Conservation (phyloP, 37 sponge, comb jelly and placozoan species). For the Axinella damicornis region DNA sequence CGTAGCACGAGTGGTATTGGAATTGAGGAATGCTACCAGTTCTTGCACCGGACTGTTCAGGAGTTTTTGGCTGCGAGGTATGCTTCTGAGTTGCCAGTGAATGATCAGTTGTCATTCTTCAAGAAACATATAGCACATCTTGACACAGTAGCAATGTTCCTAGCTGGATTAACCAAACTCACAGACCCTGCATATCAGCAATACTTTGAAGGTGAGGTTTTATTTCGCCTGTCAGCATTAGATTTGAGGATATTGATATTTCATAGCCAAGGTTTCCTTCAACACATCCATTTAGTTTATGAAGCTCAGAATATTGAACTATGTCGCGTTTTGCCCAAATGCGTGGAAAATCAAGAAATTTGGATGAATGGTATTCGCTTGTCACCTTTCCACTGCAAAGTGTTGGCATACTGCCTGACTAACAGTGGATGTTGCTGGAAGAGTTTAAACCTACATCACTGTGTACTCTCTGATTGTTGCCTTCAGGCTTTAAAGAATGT, state of each 20-base stretch:
- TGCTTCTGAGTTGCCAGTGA: neutral
- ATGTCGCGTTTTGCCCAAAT: neutral
- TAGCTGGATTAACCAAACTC: neutral
- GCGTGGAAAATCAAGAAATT: neutral
- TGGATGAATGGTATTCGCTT: too few species aligned
- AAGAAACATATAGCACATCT: neutral
- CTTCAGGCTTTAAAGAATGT: too few species aligned
- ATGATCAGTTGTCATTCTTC: too few species aligned
- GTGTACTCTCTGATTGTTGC: too few species aligned
- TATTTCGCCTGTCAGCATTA: too few species aligned
- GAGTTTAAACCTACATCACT: too few species aligned
- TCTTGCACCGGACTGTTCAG: neutral
- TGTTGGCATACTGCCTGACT: too few species aligned
- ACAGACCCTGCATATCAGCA: neutral
- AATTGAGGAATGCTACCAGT: neutral
- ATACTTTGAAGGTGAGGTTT: neutral
- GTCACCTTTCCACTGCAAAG: too few species aligned
- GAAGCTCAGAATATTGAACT: slow-evolving; percentile 4
- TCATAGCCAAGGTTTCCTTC: too few species aligned
- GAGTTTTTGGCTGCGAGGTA: neutral
- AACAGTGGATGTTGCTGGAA: too few species aligned
- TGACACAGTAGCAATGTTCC: neutral
- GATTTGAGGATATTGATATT: too few species aligned
- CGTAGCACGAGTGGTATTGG: neutral
- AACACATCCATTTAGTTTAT: neutral